Conservation (phyloP, 2,797 vertebrate species). For the Sparus aurata region DNA sequence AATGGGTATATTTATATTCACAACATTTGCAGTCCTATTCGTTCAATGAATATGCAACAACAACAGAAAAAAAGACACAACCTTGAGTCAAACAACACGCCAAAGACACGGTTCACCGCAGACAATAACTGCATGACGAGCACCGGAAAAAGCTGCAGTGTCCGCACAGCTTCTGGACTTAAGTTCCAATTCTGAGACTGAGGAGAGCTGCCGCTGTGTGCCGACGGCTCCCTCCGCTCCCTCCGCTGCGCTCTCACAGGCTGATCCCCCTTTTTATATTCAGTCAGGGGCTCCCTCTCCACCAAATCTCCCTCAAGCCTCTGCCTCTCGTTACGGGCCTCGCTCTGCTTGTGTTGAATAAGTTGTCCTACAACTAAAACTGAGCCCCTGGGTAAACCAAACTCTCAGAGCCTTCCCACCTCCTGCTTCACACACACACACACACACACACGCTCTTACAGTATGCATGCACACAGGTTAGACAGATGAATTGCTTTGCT, state of each 20-base stretch:
- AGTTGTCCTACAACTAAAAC: slow-evolving; percentile 72
- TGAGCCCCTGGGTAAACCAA: slow-evolving; percentile 69
- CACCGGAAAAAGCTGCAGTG: slow-evolving; percentile 26
- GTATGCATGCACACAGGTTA: neutral
- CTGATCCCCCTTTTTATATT: slow-evolving; percentile 64
- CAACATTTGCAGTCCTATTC: neutral
- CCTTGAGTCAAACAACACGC: slow-evolving; percentile 20
- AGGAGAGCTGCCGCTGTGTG: slow-evolving; percentile 35
- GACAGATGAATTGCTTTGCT: slow-evolving; percentile 9
- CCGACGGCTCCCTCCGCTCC: slow-evolving; percentile 38
- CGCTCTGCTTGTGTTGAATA: slow-evolving; percentile 71
- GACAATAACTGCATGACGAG: slow-evolving; percentile 31
- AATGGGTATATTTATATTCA: neutral
- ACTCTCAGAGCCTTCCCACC: slow-evolving; percentile 43
- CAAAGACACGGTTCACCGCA: slow-evolving; percentile 29
- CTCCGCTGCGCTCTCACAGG: slow-evolving; percentile 14
- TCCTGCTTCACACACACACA: slow-evolving; percentile 2
- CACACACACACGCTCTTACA: slow-evolving; percentile 1
- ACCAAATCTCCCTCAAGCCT: slow-evolving; percentile 72
- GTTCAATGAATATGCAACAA: neutral
- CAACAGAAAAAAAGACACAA: slow-evolving; percentile 4
- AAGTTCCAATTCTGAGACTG: slow-evolving; percentile 31
- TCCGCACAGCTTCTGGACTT: slow-evolving; percentile 48
- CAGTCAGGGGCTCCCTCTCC: slow-evolving; percentile 53
- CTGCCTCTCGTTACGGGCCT: slow-evolving; percentile 68